Base-by-base conservation (phyloP, 2,888 invertebrate genomes). In the Epinotia ramella region DNA sequence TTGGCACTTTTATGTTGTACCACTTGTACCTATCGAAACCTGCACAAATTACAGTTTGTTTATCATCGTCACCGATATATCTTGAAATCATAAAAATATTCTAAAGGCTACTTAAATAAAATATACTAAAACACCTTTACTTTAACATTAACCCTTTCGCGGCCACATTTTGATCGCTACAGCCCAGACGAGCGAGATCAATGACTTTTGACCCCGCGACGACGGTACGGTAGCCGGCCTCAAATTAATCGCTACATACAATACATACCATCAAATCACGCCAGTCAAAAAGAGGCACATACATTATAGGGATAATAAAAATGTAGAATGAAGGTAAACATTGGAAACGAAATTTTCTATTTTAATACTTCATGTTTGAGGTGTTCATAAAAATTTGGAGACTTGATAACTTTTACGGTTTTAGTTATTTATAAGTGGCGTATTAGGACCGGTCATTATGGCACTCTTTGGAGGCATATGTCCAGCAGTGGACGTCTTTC, bases 161-260 rank as follows among this genome's bases (percentile, higher is more conserved):
- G 44, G 24, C 44, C 40, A 56, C 69, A 69, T 60, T 69, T 60
- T 69, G 69, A 46, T 60, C 59, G 69, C 65, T 12, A 3, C 33
- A 24, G n/a, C 16, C 59, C 46, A 44, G 60, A 59, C 44, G 57
- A 33, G 20, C 40, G 63, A 53, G 70, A 63, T 49, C 70, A 63
- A 71, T 71, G 70, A 71, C 70, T 53, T 46, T 18, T 71, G 70
- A 71, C 62, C 70, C 53, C 63, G 53, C 70, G 20, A 4, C 70
- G 20, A 4, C 70, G 59, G 46, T n/a, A 62, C 67, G 18, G 49
- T 65, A 62, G 62, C 62, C 13, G 62, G 53, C 53, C 9, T 53
- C 66, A n/a, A 66, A 66, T 56, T 66, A 66, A 56, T 66, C 33
- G 53, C 24, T 60, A 24, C 28, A 33, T 62, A 62, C 49, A 53